Percentiles rank a stretch among this genome's conserved stretches.
Conservation (phyloP, 2,113 vertebrate species). For the Brachyhypopomus gauderio region DNA sequence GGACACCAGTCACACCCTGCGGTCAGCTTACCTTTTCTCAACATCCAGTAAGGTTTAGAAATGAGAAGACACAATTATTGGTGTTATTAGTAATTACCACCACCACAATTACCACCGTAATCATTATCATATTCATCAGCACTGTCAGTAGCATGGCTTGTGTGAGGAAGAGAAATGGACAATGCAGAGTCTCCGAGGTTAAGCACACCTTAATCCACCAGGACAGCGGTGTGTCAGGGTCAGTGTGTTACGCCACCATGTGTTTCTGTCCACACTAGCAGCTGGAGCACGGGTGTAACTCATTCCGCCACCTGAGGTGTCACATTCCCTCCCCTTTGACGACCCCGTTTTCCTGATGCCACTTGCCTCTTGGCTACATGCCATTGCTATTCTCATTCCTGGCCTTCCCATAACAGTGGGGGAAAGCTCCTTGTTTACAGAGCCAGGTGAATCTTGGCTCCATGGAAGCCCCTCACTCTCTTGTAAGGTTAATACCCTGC, state of each 20-base stretch:
- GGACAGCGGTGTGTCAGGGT: conserved; percentile 43
- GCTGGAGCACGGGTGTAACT: conserved; percentile 7
- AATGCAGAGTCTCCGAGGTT: conserved; percentile 38
- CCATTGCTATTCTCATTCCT: conserved; percentile 65
- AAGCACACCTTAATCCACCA: conserved; percentile 44
- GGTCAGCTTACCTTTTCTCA: conserved; percentile 66
- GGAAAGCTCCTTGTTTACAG: conserved; percentile 15
- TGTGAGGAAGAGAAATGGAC: conserved; percentile 48
- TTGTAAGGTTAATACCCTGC: neutral
- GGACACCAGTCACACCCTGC: conserved; percentile 47
- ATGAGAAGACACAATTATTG: conserved; percentile 66
- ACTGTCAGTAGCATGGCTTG: conserved; percentile 35
- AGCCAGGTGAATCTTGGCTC: conserved; percentile 1
- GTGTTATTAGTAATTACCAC: conserved; percentile 51
- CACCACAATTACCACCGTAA: conserved; percentile 22
- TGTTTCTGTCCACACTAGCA: conserved; percentile 55
- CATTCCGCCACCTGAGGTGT: conserved; percentile 52
- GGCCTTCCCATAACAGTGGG: conserved; percentile 11
- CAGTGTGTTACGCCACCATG: conserved; percentile 47
- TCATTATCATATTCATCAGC: conserved; percentile 27
- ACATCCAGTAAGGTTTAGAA: conserved; percentile 65
- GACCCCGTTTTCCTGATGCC: conserved; percentile 16
- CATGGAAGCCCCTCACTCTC: neutral
- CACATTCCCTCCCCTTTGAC: conserved; percentile 50
- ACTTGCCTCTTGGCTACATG: conserved; percentile 53